Evolutionary conservation across 2,797 vertebrate species (phyloP), one percentile per base, ranked within the genome.

Genomic region (Poeciliopsis infans): DNA sequence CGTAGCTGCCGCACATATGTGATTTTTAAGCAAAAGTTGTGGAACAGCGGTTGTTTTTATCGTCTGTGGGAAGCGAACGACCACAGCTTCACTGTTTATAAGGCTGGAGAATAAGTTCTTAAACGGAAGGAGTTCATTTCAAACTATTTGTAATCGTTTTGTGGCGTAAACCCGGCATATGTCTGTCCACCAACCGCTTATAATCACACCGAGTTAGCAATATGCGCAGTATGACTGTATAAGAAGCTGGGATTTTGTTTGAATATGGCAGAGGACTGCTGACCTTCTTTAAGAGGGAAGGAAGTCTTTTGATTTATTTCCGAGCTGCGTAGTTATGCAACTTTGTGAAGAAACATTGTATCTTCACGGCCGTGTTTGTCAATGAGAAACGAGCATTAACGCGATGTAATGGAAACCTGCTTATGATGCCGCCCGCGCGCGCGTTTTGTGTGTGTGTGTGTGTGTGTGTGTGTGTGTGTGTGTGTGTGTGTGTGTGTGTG

Each of bases 241-340:
- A 13, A 28, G n/a, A 61, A 31, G 28, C 28, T 0, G 23, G 4
- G 2, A 43, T 69, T 43, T n/a, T 2, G 20, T 69, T 69, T 43
- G 6, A 25, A 68, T 68, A 25, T 23, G 59, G 13, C 31, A 71
- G 23, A 57, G 25, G 39, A 59, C 73, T 28, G 7, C 39, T 43
- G 20, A 69, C 31, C 5, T 15, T 33, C 39, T 10, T 15, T 75
- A 45, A 33, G 41, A 36, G 36, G 47, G 61, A 79, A 75, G 47
- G 61, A 79, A 75, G 25, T 64, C 6, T 47, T 49, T 66, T 41
- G 20, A 2, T 4, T 70, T 83, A 18, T 59, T 31, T 59, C 10
- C n/a, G 25, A 57, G n/a, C 25, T 28, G 53, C 53, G 10, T 13
- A 80, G 28, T 89, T 86, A 85, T 31, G 70, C 84, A 86, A 89